A percentile compares a stretch with the other conserved stretches of the same genome.
phyloP scores from a whole-genome alignment of 2,113 vertebrate genomes.

The Melanerpes formicivorus region DNA sequence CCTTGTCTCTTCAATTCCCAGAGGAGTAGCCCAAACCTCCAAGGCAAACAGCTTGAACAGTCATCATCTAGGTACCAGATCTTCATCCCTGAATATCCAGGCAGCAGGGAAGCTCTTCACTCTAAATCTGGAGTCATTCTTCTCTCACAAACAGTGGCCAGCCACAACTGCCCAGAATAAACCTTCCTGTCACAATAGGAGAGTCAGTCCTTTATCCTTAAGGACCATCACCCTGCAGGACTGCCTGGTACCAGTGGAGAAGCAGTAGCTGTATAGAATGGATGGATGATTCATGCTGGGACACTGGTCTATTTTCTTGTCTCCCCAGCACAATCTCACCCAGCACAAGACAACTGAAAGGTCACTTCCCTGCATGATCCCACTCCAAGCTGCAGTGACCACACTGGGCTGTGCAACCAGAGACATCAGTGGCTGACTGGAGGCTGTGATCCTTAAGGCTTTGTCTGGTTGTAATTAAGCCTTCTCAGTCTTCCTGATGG shows the following conservation, averaged over 20 bases:
- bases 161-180: not conserved
- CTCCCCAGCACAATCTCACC: not conserved
- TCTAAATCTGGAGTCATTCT: not conserved
- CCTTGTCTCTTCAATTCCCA: not conserved
- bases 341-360: not conserved
- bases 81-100: not conserved
- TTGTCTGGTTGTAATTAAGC: not conserved
- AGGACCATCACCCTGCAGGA: not conserved
- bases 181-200: not conserved
- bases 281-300: constrained; percentile 39
- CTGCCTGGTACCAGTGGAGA: constrained; percentile 52
- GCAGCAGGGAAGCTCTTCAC: not conserved
- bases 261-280: not conserved
- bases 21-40: not conserved
- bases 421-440: not conserved
- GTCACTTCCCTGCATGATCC: not conserved
- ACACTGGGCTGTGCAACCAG: not conserved
- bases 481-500: not conserved
- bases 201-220: constrained; percentile 22
- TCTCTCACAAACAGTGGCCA: not conserved
- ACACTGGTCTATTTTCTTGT: constrained; percentile 54
- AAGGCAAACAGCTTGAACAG: not conserved
- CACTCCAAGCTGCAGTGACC: not conserved
- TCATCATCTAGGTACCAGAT: not conserved
- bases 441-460: not conserved